Base-by-base conservation (phyloP, 2,888 invertebrate species). In the Clepsis dumicolana region DNA sequence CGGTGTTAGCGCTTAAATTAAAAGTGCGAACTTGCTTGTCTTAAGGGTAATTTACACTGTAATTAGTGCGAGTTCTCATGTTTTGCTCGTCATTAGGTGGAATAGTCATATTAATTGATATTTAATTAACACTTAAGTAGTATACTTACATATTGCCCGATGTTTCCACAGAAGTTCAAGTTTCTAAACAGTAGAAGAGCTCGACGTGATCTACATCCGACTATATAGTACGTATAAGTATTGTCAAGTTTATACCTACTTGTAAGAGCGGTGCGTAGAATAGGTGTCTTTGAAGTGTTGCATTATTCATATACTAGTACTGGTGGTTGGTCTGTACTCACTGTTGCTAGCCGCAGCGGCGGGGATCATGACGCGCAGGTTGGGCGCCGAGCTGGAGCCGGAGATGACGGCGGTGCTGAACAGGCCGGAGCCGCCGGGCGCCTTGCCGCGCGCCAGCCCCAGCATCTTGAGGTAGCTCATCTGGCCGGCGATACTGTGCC, bases 321-420 rank as follows among this genome's bases (percentile, higher is more conserved):
- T n/a, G n/a, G n/a, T n/a, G n/a, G 38, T 4, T 16, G 0, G 16
- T 2, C 3, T 4, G 24, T 67, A 88, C 95, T 95, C 88, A 97
- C 97, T 96, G 88, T 97, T 96, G 75, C 94, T 95, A 72, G 96
- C 95, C 14, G 96, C 95, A 68, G 96, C 94, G 74, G 95, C 94
- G n/a, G 97, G 96, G 77, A 97, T 96, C 96, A 97, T 97, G 84
- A 97, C 97, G 76, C 97, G 95, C 73, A 98, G 95, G 90, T 98
- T 98, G 56, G 98, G 98, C 63, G 98, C 98, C 78, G 98, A 98
- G 80, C 97, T 97, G 82, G 98, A 98, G 76, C 98, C 99, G 81
- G 97, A 98, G 89, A 99, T 98, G 82, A 99, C 98, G 71, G 98
- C 98, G 71, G 98, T 99, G 88, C 98, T 98, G 95, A 99, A 98